A percentile compares a stretch with the other conserved stretches of the same genome.
phyloP scores from a whole-genome alignment of 2,888 invertebrate species.

The Trichogramma dendrolimi region DNA sequence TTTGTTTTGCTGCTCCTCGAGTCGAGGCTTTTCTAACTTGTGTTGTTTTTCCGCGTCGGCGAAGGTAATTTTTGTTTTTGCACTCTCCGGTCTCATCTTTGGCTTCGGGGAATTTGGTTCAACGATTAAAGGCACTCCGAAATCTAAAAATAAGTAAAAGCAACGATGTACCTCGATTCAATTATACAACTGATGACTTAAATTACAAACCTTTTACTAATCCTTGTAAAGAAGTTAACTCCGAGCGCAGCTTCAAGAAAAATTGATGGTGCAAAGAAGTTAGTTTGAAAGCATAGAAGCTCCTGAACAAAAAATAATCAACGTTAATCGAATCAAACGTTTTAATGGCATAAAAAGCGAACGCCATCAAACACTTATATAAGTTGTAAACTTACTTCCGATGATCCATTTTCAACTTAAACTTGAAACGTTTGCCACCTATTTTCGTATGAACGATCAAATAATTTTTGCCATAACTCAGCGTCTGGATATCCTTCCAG shows the following conservation, averaged over 20 bases:
- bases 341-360: neutral
- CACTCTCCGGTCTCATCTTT: conserved; percentile 38
- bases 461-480: conserved; percentile 72
- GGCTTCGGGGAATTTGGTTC: conserved; percentile 40
- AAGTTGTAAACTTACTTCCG: conserved; percentile 58
- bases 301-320: conserved; percentile 52
- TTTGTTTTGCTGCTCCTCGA: conserved; percentile 63
- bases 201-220: conserved; percentile 45
- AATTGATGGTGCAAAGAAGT: conserved; percentile 76
- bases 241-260: conserved; percentile 68
- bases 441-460: conserved; percentile 58
- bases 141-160: conserved; percentile 39
- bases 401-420: conserved; percentile 70
- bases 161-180: neutral
- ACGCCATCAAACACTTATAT: neutral
- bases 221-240: conserved; percentile 60
- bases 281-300: conserved; percentile 71
- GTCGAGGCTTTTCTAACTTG: conserved; percentile 42
- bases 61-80: conserved; percentile 45
- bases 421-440: conserved; percentile 62
- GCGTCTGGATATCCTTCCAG: conserved; percentile 73
- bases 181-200: neutral
- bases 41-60: conserved; percentile 40
- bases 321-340: too few relatives aligned
- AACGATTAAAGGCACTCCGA: conserved; percentile 46